Evolutionary conservation across 2,113 vertebrate species (phyloP).

Genomic region (Phrynosoma platyrhinos): DNA sequence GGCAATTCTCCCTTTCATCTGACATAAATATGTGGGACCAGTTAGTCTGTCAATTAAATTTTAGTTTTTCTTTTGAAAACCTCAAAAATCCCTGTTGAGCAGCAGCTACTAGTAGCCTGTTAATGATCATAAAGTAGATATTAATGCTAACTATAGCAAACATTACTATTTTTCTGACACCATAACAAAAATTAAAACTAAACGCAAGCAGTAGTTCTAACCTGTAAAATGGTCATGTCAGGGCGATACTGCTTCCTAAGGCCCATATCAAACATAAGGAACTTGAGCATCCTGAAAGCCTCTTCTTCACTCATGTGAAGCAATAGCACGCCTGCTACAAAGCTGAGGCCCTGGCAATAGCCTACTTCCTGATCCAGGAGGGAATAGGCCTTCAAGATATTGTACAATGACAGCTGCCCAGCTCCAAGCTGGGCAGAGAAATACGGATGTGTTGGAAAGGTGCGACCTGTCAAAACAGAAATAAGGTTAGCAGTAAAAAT

Average conservation of each 20-base stretch:
- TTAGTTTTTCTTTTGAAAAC: neutral
- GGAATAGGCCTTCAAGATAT: conserved; percentile 86
- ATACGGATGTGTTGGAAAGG: conserved; percentile 85
- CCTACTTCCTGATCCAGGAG: conserved; percentile 86
- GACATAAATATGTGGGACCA: neutral
- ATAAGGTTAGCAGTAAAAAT: neutral
- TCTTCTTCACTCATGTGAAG: conserved; percentile 87
- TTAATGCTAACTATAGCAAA: too few species aligned
- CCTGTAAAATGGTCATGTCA: conserved; percentile 87
- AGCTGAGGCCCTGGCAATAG: conserved; percentile 87
- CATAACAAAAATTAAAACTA: neutral
- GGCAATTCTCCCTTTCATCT: neutral
- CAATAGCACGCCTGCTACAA: conserved; percentile 83
- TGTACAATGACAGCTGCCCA: conserved; percentile 85
- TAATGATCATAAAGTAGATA: too few species aligned
- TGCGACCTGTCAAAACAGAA: conserved; percentile 78
- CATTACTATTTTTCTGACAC: neutral
- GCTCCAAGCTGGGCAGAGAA: conserved; percentile 85
- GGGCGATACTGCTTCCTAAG: conserved; percentile 85
- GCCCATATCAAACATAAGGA: conserved; percentile 85
- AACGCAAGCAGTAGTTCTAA: conserved; percentile 39
- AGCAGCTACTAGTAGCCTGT: neutral
- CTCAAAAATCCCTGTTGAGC: neutral
- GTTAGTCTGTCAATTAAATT: neutral
- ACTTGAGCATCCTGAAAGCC: conserved; percentile 84